Percentiles rank a stretch among this genome's conserved stretches.
Conservation (phyloP, 2,888 invertebrate genomes). For the Micoletzkya japonica region DNA sequence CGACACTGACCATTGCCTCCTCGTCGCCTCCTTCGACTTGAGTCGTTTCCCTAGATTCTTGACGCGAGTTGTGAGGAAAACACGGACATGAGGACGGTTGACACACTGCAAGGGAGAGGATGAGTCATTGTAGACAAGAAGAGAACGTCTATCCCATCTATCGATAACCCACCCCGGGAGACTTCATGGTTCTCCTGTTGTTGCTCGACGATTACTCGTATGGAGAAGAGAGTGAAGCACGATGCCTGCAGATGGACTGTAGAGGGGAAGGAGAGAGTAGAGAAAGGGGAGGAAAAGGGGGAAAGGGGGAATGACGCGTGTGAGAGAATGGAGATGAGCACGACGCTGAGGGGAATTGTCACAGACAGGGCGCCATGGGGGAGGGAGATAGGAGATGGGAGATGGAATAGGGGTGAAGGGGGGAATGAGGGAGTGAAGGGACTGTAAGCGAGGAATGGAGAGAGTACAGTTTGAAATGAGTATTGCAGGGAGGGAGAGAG, state of each 20-base stretch:
- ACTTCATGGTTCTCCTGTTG: neutral
- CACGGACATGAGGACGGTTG: neutral
- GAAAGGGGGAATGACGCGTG: neutral
- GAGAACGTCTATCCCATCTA: no score
- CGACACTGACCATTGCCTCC: neutral
- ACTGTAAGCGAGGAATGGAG: neutral
- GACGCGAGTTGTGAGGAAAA: neutral
- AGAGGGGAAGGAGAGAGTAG: constrained; percentile 3
- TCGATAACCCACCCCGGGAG: neutral
- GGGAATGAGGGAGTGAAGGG: neutral
- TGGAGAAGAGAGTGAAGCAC: neutral
- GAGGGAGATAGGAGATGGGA: no score
- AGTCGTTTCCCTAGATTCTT: neutral
- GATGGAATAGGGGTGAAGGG: neutral
- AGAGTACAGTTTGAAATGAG: neutral
- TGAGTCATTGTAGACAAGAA: neutral
- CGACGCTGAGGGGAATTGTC: no score
- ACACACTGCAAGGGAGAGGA: neutral
- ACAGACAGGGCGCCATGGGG: no score
- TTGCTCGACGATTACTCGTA: neutral
- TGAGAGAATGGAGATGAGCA: no score
- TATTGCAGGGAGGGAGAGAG: no score
- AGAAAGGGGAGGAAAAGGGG: constrained; percentile 3
- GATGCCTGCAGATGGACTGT: no score
- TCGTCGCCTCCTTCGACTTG: neutral